These are phyloP conservation scores for Tupaia chinensis DNA, from an alignment of 2,113 vertebrate species.

Conservation along the genomic window DNA sequence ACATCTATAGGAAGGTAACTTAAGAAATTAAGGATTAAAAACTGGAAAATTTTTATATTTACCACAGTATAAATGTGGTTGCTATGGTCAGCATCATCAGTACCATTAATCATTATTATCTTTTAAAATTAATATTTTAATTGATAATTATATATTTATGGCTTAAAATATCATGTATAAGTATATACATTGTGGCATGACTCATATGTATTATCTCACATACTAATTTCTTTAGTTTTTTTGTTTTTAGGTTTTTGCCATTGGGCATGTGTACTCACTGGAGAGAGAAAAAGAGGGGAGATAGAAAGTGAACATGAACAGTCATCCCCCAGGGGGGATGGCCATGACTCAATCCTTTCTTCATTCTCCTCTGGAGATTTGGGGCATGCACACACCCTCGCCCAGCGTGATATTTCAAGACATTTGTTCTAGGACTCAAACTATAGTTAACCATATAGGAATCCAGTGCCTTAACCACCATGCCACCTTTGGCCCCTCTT, in stretches of 20 bases:
- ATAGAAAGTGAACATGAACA: too few relatives aligned
- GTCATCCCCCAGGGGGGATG: too few relatives aligned
- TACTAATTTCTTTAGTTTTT: background rate
- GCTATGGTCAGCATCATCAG: background rate
- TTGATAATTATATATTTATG: background rate
- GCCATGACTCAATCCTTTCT: too few relatives aligned
- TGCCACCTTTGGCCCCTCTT: too few relatives aligned
- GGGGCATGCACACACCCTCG: too few relatives aligned
- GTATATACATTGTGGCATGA: background rate
- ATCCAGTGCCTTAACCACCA: too few relatives aligned
- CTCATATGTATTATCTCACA: background rate
- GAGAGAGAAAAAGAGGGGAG: too few relatives aligned
- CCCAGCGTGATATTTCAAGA: too few relatives aligned
- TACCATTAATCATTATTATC: background rate
- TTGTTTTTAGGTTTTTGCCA: background rate
- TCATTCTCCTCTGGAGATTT: too few relatives aligned
- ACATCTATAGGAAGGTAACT: background rate
- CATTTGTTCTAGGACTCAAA: too few relatives aligned
- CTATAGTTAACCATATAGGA: too few relatives aligned
- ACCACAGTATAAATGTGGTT: background rate
- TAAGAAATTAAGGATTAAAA: background rate
- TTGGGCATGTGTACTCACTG: too few relatives aligned
- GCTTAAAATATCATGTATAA: background rate
- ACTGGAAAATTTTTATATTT: slow-evolving; percentile 17
- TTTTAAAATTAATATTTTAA: background rate